Evolutionary conservation across 2,113 vertebrate genomes (phyloP).

Genomic region (Heliornis fulica): DNA sequence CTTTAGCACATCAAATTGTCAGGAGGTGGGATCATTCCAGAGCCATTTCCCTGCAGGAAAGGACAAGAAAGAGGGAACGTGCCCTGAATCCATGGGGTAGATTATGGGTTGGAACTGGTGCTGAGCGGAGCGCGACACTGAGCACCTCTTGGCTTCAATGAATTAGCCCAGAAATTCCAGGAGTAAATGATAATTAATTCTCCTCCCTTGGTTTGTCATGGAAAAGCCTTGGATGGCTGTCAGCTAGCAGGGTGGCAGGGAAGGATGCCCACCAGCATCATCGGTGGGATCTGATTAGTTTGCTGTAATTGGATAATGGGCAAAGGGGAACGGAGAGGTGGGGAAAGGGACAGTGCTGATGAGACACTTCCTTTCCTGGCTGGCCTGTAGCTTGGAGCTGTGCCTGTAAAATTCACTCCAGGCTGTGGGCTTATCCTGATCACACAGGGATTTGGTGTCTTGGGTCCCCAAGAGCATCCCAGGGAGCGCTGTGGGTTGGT

Average conservation of each 20-base stretch:
- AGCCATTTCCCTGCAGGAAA: background rate
- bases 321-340: background rate
- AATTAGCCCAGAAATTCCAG: background rate
- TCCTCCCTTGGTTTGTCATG: constrained; percentile 17
- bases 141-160: background rate
- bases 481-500: background rate
- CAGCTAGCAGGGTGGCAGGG: background rate
- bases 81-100: background rate
- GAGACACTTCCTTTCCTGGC: background rate
- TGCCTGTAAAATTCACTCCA: background rate
- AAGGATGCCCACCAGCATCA: background rate
- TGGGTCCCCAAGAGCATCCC: background rate
- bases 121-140: background rate
- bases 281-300: background rate
- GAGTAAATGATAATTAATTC: constrained; percentile 22
- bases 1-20: constrained; percentile 25
- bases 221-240: background rate
- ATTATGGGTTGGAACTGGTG: background rate
- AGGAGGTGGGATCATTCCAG: background rate
- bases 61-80: background rate
- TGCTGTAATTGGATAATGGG: constrained; percentile 36
- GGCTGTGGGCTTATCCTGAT: background rate
- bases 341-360: background rate
- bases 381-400: background rate
- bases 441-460: background rate